phyloP scores from a whole-genome alignment of 92 coral and sea anemone genomes.

The Zoanthus sociatus region DNA sequence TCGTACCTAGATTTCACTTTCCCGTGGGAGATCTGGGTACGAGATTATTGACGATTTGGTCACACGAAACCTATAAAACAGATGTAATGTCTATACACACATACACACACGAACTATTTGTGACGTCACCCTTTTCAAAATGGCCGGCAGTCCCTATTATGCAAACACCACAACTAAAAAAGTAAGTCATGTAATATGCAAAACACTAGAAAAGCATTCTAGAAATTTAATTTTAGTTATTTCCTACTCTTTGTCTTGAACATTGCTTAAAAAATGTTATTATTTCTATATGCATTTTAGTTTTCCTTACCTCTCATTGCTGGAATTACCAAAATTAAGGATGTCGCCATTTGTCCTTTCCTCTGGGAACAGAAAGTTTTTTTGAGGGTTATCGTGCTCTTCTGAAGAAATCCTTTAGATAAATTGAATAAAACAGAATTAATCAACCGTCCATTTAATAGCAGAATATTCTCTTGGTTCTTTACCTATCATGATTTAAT shows the following conservation, averaged over 20 bases:
- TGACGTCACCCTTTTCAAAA: constrained; percentile 30
- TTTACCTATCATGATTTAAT: constrained; percentile 20
- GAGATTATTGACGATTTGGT: too few relatives aligned
- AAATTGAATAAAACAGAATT: background rate
- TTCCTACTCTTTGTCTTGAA: background rate
- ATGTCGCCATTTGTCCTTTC: background rate
- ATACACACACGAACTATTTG: background rate
- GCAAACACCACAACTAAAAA: background rate
- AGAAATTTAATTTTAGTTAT: background rate
- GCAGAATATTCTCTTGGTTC: background rate
- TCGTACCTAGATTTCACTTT: too few relatives aligned
- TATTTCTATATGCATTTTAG: background rate
- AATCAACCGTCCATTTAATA: background rate
- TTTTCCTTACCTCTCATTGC: constrained; percentile 9
- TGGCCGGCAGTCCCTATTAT: background rate
- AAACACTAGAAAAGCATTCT: too few relatives aligned
- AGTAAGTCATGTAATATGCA: background rate
- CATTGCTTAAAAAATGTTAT: background rate
- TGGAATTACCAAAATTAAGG: background rate
- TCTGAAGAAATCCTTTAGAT: background rate
- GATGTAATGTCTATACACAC: background rate
- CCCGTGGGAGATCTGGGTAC: too few relatives aligned
- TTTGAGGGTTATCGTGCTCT: background rate
- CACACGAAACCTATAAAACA: too few relatives aligned
- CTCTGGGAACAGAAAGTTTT: background rate